Base-by-base conservation (phyloP, 2,797 vertebrate genomes). In the Mastacembelus armatus region DNA sequence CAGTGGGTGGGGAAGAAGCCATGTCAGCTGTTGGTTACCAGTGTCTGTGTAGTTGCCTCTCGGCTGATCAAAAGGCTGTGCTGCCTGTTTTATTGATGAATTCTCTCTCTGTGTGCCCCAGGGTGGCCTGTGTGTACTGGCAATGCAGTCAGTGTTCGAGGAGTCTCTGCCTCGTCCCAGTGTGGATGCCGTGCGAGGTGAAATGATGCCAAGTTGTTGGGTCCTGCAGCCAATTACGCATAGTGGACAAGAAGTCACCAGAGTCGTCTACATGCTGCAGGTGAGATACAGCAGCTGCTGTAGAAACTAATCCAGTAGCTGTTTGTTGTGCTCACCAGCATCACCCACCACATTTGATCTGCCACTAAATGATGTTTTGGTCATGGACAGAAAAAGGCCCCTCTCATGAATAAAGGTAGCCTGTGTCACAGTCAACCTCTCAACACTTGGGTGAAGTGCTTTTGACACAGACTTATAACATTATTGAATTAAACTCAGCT, bases 121-220 rank as follows among this genome's bases (percentile, higher is more conserved):
- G 97, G 94, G 94, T 5, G 93, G 92, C 24, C 83, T 95, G 70
- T 93, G 85, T 44, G 84, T 97, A 51, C 78, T 99, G 90, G 97
- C 96, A 45, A 86, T 96, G 90, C 97, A 97, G 88, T 99, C 98
- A 10, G 94, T 99, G 35, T 96, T 95, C 2, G 96, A 98, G 24
- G 92, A 95, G 67, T 95, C 95, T 63, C 94, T 99, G 86, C 98
- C 97, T 18, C 94, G 94, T 15, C 96, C 98, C 57, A 92, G 92
- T 18, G 90, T 91, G 59, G 94, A 96, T 14, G 93, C 93, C 27
- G 90, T 99, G 52, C 93, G 97, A 43, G 97, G 96, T 21, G 96
- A 99, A 86, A 94, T 99, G 90, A 89, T 98, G 84, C 96, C 98
- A 71, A 99, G 98, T 14, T 96, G 96, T 68, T 99, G 97, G 96